Conservation (phyloP, 2,888 invertebrate genomes). For the Cephus sareptanus region DNA sequence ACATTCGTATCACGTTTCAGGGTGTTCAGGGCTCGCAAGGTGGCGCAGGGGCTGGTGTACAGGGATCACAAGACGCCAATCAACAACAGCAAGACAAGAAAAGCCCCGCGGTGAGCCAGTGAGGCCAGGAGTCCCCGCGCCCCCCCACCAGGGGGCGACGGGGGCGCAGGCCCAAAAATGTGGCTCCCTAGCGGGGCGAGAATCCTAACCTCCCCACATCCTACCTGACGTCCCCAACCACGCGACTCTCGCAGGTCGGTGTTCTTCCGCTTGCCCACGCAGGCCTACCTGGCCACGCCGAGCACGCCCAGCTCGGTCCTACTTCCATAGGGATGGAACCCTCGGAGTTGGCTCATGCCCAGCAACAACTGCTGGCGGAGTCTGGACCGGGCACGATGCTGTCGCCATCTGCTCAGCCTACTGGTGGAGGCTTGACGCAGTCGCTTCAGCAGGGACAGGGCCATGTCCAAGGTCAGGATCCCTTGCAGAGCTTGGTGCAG, state of each 20-base stretch:
- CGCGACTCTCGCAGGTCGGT: constrained; percentile 48
- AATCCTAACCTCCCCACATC: constrained; percentile 58
- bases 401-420: constrained; percentile 48
- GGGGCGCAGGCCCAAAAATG: constrained; percentile 67
- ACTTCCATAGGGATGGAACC: constrained; percentile 54
- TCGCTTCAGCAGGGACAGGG: constrained; percentile 51
- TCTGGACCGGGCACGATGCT: constrained; percentile 35
- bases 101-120: constrained; percentile 85
- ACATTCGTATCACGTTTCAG: constrained; percentile 33
- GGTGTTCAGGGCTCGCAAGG: constrained; percentile 66
- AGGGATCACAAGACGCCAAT: constrained; percentile 69
- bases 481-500: constrained; percentile 62
- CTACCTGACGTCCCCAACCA: constrained; percentile 49
- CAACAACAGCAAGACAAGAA: constrained; percentile 84
- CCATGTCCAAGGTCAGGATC: constrained; percentile 52
- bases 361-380: constrained; percentile 48
- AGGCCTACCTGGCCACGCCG: constrained; percentile 32
- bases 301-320: constrained; percentile 41
- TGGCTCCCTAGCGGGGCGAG: constrained; percentile 67
- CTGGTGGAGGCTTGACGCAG: constrained; percentile 54
- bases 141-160: constrained; percentile 66
- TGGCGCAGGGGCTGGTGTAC: constrained; percentile 62
- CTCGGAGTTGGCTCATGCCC: constrained; percentile 50
- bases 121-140: constrained; percentile 70
- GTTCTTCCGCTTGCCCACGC: constrained; percentile 43